Evolutionary conservation across 2,113 vertebrate species (phyloP), one percentile per base, ranked within the genome.

Genomic region (Onychorhynchus coronatus): DNA sequence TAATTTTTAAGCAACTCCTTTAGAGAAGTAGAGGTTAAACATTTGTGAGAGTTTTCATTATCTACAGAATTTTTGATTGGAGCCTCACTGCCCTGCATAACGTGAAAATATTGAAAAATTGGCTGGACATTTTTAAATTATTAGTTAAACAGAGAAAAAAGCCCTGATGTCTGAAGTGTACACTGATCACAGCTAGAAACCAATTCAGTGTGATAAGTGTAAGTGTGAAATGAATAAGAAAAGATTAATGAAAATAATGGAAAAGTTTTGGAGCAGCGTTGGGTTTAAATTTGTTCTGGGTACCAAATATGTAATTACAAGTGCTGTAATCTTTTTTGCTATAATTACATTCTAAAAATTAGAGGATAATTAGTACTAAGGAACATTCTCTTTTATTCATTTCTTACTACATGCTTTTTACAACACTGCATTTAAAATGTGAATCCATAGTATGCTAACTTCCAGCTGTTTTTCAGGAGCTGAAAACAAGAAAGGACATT

Each of bases 161-260:
- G 0, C 2, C 7, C 23, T 76, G 31, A 33, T 75, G n/a, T 88
- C 58, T 83, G 49, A 77, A 85, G 39, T 28, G 13, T 85, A 31
- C 5, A 16, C 37, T 5, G 25, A 41, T 88, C n/a, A 76, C 58
- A 88, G 92, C 49, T 59, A 85, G 85, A 76, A 53, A 79, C 82
- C 37, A 92, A 28, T 76, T 93, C n/a, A 58, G 11, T 65, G 4
- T 82, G 78, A 73, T 92, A 88, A 90, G 55, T 52, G 30, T 63
- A 79, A 87, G n/a, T 86, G 42, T 95, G 79, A 92, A 92, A 93
- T 67, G 39, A 91, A 81, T 84, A 84, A 52, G 56, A 78, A 77
- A 78, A 95, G 41, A 90, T 92, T 75, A 81, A 77, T 81, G 59
- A 86, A 80, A 88, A 77, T 62, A 80, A 70, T 46, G 27, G 68